Evolutionary conservation across 1,140 invertebrate genomes (phyloP), one percentile per base, ranked within the genome.

Genomic region (Gonioctena quinquepunctata): DNA sequence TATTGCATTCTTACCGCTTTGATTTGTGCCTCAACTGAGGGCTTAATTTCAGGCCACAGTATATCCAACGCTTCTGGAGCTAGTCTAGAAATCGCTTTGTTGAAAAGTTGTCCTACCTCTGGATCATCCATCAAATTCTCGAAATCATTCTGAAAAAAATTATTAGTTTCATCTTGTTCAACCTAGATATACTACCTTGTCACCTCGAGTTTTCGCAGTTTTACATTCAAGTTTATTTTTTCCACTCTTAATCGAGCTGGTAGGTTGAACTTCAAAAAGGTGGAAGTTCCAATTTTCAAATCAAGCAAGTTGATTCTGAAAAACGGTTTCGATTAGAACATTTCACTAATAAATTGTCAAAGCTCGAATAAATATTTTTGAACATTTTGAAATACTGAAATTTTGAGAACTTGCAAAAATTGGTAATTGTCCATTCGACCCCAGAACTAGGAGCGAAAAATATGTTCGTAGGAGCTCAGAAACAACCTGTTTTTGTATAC

Each of bases 11-110:
- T 69, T 75, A 82, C 80, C 50, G 73, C 68, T 69, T 72, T 78
- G n/a, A 82, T 69, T 76, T 80, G 75, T 69, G 79, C 74, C 22
- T 80, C 73, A 6, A 83, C 72, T 4, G 78, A 75, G 22, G 73
- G 69, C 64, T 80, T 79, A 1, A 83, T 73, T 56, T 81, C 81
- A 3, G 81, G 80, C 82, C 82, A 83, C 5, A 83, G 68, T n/a
- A 78, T 80, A 60, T 81, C 77, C 21, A 83, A 62, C 16, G 78
- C 82, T 72, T 81, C 78, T 23, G 82, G 81, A 6, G 79, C 80
- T 49, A 83, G 61, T 49, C 70, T 63, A 8, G 79, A 78, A 56
- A 83, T 81, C 2, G 78, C 79, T 63, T 76, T 79, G 66, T 83
- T 83, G 54, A 81, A 79, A 54, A 82, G 61, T 7, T 79, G 76